phyloP scores from a whole-genome alignment of 2,113 vertebrate genomes.

The Dasyprocta punctata region DNA sequence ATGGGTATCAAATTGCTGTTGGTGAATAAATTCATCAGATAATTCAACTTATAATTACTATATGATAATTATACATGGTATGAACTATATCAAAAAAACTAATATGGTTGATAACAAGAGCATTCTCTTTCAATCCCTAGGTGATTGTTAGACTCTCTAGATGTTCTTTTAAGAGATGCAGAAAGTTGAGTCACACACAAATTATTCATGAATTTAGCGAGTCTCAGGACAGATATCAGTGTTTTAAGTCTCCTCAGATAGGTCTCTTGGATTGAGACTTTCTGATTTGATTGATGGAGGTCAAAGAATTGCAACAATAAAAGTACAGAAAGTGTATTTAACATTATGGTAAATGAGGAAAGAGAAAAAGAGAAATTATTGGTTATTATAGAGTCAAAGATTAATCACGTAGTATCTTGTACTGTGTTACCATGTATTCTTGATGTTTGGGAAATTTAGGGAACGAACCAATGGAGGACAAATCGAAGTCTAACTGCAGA shows the following conservation, averaged over 20 bases:
- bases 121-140: background rate
- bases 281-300: background rate
- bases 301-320: background rate
- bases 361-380: background rate
- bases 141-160: background rate
- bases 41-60: background rate
- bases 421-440: background rate
- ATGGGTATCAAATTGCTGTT: background rate
- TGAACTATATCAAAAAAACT: background rate
- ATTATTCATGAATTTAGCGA: background rate
- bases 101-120: background rate
- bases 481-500: background rate
- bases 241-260: background rate
- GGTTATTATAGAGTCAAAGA: background rate
- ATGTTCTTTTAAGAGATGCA: background rate
- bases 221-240: background rate
- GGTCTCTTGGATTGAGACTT: background rate
- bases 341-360: background rate
- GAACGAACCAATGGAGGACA: background rate
- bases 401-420: background rate
- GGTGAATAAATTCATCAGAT: background rate
- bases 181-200: background rate
- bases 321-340: background rate
- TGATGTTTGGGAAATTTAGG: background rate
- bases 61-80: background rate